Conservation (phyloP, 1,140 invertebrate genomes). For the Limonius californicus region DNA sequence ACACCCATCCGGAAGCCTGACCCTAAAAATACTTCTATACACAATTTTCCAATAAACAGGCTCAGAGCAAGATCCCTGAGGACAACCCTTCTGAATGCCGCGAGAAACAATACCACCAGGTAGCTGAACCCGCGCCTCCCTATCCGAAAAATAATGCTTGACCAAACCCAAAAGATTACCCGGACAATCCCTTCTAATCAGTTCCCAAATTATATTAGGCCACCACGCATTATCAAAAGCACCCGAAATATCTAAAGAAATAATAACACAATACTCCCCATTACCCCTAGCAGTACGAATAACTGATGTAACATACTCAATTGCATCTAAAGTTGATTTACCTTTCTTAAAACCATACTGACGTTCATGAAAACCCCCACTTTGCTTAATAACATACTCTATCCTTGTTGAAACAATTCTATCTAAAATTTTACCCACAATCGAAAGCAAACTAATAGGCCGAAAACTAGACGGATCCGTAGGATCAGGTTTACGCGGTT, state of each 20-base stretch:
- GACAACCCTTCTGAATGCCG: background rate
- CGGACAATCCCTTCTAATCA: background rate
- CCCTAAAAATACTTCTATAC: no score
- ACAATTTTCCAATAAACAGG: no score
- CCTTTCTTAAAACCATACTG: background rate
- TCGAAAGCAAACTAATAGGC: background rate
- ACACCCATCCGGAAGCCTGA: background rate
- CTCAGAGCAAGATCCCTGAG: background rate
- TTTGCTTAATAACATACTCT: background rate
- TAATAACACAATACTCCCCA: background rate
- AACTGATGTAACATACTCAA: background rate
- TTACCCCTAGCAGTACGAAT: background rate
- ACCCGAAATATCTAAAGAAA: no score
- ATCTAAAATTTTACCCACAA: background rate
- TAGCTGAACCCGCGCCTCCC: background rate
- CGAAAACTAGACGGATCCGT: background rate
- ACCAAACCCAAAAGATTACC: background rate
- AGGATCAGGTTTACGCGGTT: background rate
- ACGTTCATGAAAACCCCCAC: background rate
- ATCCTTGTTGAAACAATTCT: background rate
- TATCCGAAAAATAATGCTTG: background rate
- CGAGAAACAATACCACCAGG: background rate
- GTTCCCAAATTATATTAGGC: background rate
- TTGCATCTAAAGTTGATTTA: background rate
- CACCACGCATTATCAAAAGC: conserved; percentile 1